Evolutionary conservation across 2,797 vertebrate species (phyloP).

Genomic region (Austrolebias charrua): DNA sequence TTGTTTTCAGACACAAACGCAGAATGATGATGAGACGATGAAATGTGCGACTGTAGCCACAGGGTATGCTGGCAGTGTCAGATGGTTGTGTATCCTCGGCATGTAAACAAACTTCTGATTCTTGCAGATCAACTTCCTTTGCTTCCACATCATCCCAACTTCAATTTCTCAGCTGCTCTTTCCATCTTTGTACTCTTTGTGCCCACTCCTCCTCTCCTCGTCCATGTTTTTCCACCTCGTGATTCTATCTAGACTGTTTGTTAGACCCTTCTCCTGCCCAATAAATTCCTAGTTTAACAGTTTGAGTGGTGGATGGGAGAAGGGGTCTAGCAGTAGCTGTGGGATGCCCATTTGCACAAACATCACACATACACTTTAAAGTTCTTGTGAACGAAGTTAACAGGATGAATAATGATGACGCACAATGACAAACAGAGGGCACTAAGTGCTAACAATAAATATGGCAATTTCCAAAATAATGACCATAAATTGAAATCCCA

Average conservation of each 20-base stretch:
- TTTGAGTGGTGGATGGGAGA: conserved; percentile 30
- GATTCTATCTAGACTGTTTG: conserved; percentile 7
- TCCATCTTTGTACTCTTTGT: conserved; percentile 5
- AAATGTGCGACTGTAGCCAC: conserved; percentile 31
- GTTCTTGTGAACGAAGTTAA: conserved; percentile 38
- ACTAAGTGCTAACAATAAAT: conserved; percentile 26
- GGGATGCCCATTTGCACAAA: conserved; percentile 41
- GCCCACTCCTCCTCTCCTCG: conserved; percentile 2
- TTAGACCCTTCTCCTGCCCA: conserved; percentile 12
- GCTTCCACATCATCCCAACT: conserved; percentile 19
- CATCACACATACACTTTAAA: conserved; percentile 37
- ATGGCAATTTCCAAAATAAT: conserved; percentile 41
- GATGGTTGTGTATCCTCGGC: conserved; percentile 57
- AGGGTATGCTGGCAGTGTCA: conserved; percentile 51
- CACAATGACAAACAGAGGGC: conserved; percentile 53
- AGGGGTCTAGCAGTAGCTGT: conserved; percentile 32
- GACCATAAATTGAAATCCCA: conserved; percentile 34
- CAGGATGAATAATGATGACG: conserved; percentile 49
- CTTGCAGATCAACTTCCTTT: conserved; percentile 46
- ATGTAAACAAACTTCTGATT: conserved; percentile 64
- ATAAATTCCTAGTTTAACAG: conserved; percentile 19
- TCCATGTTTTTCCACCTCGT: conserved; percentile 22
- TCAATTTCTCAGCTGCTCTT: conserved; percentile 10
- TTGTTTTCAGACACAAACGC: conserved; percentile 75
- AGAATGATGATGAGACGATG: conserved; percentile 67